Conservation (phyloP, 2,888 invertebrate genomes). For the Philereme vetulata region DNA sequence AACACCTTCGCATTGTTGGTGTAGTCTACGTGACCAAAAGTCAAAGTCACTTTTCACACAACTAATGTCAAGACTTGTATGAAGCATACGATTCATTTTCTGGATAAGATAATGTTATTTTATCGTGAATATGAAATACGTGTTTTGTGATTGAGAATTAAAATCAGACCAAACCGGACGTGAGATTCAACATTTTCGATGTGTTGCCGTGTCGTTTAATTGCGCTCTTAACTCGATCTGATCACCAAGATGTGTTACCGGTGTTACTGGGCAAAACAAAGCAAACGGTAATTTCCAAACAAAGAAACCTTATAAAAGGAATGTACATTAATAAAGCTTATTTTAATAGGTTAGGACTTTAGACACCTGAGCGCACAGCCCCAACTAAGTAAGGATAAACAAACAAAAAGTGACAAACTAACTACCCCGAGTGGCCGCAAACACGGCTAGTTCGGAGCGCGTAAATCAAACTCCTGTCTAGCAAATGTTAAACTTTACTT, state of each 20-base stretch:
- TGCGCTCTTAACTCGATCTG: conserved; percentile 6
- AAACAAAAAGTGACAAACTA: conserved; percentile 39
- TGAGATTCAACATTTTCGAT: neutral
- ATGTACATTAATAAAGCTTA: conserved; percentile 24
- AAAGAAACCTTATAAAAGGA: conserved; percentile 12
- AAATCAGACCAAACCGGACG: conserved; percentile 5
- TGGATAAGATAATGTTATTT: neutral
- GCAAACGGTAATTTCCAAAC: conserved; percentile 2
- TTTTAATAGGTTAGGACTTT: conserved; percentile 24
- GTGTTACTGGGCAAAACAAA: conserved; percentile 13
- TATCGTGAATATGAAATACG: conserved; percentile 1
- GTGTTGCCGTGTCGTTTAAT: conserved; percentile 5
- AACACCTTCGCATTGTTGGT: conserved; percentile 23
- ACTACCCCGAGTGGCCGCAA: conserved; percentile 37
- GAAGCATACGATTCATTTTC: conserved; percentile 10
- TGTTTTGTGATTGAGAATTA: conserved; percentile 1
- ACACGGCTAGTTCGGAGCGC: conserved; percentile 45
- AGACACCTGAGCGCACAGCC: conserved; percentile 29
- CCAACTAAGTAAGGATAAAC: conserved; percentile 36
- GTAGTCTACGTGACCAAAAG: conserved; percentile 17
- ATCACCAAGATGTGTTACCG: neutral
- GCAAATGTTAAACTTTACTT: conserved; percentile 51
- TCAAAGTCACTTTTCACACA: conserved; percentile 7
- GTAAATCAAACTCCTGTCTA: conserved; percentile 56
- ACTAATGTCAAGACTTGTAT: conserved; percentile 5